Base-by-base conservation (phyloP, 2,797 vertebrate genomes). In the Sarcoramphus papa region DNA sequence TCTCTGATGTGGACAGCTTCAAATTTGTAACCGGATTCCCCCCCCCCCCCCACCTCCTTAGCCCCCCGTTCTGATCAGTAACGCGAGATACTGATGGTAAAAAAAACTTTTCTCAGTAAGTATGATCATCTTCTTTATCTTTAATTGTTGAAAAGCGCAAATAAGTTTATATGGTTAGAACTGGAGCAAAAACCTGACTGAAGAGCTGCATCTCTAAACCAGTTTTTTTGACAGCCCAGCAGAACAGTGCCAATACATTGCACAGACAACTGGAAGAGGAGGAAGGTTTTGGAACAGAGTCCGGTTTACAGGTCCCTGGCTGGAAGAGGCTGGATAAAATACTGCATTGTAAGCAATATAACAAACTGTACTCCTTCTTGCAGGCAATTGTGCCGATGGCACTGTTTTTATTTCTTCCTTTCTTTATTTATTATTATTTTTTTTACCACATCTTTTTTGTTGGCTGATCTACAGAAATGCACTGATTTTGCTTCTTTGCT, bases 241-340 rank as follows among this genome's bases (percentile, higher is more conserved):
- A 98, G 97, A 98, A 92, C 98, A 98, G 97, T 98, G 98, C 98
- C 98, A 97, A 95, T 98, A 97, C 98, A 98, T 97, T 98, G 98
- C 98, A 97, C 98, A 98, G 98, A 98, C 96, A 98, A 97, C 97
- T 98, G 98, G 98, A 98, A 98, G 98, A 97, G 97, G 98, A 98
- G 98, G 98, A 98, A 98, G 97, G 98, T 98, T 98, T 98, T 98
- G 98, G 98, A 98, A 97, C 98, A 98, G 98, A 98, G 97, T 97
- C 98, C 98, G 90, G 97, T 98, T 98, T 98, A 98, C 98, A 98
- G 98, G 98, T 98, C 98, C 98, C 96, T 98, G 98, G 98, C 98
- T 97, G 98, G 98, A 98, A 98, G 98, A 98, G 98, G 98, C 98
- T 98, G 98, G 98, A 98, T 98, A 98, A 98, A 98, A 98, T 98